Evolutionary conservation across 2,888 invertebrate genomes (phyloP).

Genomic region (Thereva nobilitata): DNA sequence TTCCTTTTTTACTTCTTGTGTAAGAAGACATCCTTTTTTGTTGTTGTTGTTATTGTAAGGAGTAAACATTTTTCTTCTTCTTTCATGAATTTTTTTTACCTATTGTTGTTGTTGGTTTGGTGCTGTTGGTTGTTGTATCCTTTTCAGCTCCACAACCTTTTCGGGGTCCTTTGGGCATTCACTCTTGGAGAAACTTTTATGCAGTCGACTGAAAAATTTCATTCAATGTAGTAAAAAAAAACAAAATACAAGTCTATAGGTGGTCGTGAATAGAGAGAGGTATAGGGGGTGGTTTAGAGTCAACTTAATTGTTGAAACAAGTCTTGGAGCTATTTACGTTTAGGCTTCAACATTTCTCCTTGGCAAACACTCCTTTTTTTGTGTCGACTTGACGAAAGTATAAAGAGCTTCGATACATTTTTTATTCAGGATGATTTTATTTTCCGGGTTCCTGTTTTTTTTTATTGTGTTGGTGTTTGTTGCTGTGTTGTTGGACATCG

Average conservation of each 20-base stretch:
- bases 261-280: neutral
- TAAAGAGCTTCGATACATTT: too few relatives aligned
- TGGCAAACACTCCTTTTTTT: too few relatives aligned
- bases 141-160: neutral
- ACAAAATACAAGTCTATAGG: too few relatives aligned
- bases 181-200: slow-evolving; percentile 15
- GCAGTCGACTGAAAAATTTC: slow-evolving; percentile 21
- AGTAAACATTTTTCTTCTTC: slow-evolving; percentile 14
- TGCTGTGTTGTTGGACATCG: too few relatives aligned
- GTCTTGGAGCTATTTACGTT: slow-evolving; percentile 31
- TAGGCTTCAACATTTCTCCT: neutral
- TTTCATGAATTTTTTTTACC: too few relatives aligned
- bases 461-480: too few relatives aligned
- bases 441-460: too few relatives aligned
- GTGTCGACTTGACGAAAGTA: too few relatives aligned
- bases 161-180: slow-evolving; percentile 7
- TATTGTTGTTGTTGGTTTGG: too few relatives aligned
- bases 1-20: slow-evolving; percentile 5
- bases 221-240: too few relatives aligned
- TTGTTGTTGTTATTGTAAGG: slow-evolving; percentile 1
- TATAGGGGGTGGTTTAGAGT: neutral
- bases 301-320: slow-evolving; percentile 29
- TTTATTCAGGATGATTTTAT: too few relatives aligned
- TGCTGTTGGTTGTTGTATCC: too few relatives aligned
- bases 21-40: neutral